A percentile compares a stretch with the other conserved stretches of the same genome.
Evolutionary conservation across 2,888 invertebrate genomes (phyloP).

Genomic region (Germaria angustata): DNA sequence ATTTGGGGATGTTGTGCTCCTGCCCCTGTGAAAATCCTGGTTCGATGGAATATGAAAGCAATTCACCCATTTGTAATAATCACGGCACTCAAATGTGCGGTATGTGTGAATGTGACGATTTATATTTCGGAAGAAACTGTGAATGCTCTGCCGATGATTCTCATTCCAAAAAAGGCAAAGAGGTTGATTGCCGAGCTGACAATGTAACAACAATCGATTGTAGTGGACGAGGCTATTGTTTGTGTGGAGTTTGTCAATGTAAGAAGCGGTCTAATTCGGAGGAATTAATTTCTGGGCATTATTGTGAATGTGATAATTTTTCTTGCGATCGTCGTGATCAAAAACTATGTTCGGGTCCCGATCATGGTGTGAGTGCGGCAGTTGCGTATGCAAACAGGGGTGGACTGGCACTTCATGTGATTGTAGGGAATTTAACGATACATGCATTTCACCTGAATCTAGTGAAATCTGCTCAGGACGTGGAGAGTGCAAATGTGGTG

Average conservation of each 20-base stretch:
- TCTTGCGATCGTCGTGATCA: constrained; percentile 93
- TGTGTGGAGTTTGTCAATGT: constrained; percentile 91
- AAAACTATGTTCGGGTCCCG: constrained; percentile 88
- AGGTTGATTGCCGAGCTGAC: constrained; percentile 84
- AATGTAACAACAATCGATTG: constrained; percentile 85
- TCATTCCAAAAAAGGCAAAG: constrained; percentile 71
- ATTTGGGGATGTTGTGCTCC: constrained; percentile 95
- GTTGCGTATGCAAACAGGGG: constrained; percentile 88
- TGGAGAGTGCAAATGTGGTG: constrained; percentile 94
- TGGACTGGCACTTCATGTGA: constrained; percentile 93
- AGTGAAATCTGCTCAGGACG: constrained; percentile 88
- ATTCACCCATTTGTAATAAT: constrained; percentile 85
- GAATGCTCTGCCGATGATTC: constrained; percentile 86
- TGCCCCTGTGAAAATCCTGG: constrained; percentile 94
- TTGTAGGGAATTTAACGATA: constrained; percentile 87
- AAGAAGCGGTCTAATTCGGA: constrained; percentile 83
- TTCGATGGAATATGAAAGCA: constrained; percentile 82
- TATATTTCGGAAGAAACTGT: constrained; percentile 91
- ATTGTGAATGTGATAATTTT: constrained; percentile 98
- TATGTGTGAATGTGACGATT: constrained; percentile 90
- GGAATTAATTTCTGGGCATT: constrained; percentile 87
- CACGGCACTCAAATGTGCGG: constrained; percentile 94
- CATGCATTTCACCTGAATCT: constrained; percentile 87
- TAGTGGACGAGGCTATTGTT: constrained; percentile 88
- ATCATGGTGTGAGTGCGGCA: constrained; percentile 92